Evolutionary conservation across 2,797 vertebrate species (phyloP).

Genomic region (Gymnodraco acuticeps): DNA sequence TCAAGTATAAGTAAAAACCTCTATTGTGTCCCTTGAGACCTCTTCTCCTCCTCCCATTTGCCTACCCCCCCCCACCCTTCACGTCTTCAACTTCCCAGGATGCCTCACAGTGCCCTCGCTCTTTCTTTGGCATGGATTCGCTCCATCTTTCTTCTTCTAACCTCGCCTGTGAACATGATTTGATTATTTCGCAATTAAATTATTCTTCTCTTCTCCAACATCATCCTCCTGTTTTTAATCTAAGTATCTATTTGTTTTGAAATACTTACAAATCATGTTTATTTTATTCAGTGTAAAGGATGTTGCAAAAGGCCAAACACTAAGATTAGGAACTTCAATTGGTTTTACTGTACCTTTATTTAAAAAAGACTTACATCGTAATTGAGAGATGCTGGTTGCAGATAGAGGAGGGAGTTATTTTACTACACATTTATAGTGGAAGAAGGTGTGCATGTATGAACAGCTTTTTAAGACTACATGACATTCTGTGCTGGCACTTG

Average conservation of each 20-base stretch:
- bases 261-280: constrained; percentile 3
- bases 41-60: constrained; percentile 31
- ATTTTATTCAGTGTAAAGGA: not conserved
- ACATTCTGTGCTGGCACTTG: constrained; percentile 17
- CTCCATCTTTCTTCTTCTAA: constrained; percentile 5
- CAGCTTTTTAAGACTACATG: constrained; percentile 9
- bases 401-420: constrained; percentile 6
- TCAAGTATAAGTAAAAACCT: constrained; percentile 66
- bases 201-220: not conserved
- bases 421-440: not conserved
- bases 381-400: constrained; percentile 1
- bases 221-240: not conserved
- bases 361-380: not conserved
- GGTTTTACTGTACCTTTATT: not conserved
- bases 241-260: not conserved
- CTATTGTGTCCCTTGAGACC: constrained; percentile 62
- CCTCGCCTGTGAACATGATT: constrained; percentile 4
- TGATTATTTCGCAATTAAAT: not conserved
- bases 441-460: constrained; percentile 22
- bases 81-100: constrained; percentile 51
- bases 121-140: constrained; percentile 39
- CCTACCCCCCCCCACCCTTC: constrained; percentile 13
- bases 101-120: constrained; percentile 48
- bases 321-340: not conserved
- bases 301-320: not conserved